These are phyloP conservation scores for Lytechinus variegatus DNA, from an alignment of 35 echinoderm and acorn worm genomes.

Conservation along the genomic window DNA sequence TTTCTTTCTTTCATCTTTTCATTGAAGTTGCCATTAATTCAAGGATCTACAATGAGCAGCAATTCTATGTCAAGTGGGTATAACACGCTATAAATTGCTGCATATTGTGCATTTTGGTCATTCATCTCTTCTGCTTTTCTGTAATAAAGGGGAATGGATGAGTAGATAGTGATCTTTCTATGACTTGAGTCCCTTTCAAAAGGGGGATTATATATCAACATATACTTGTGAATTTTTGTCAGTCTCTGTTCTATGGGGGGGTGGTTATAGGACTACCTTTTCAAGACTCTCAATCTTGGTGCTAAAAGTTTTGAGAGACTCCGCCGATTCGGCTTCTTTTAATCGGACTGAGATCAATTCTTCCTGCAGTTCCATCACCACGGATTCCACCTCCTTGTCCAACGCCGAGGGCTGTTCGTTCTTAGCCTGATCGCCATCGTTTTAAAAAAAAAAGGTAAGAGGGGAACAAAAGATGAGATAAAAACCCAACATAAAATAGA, in stretches of 20 bases:
- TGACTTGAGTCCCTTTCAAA: not conserved
- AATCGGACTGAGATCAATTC: constrained; percentile 83
- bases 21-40: too few relatives aligned
- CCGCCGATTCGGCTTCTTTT: constrained; percentile 93
- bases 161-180: not conserved
- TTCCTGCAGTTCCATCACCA: constrained; percentile 95
- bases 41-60: too few relatives aligned
- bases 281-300: constrained; percentile 83
- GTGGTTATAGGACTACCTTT: constrained; percentile 57
- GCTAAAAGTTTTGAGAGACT: constrained; percentile 74
- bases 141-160: not conserved
- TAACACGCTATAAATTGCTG: too few relatives aligned
- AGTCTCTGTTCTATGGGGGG: not conserved
- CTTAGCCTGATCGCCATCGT: constrained; percentile 52
- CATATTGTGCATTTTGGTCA: too few relatives aligned
- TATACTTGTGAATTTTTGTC: not conserved
- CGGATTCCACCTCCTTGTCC: constrained; percentile 83
- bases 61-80: too few relatives aligned
- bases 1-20: too few relatives aligned
- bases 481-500: constrained; percentile 7
- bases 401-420: constrained; percentile 58
- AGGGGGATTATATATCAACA: not conserved
- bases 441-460: not conserved
- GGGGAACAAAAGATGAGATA: not conserved
- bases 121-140: not conserved